Percentiles rank a stretch among this genome's conserved stretches.
These are phyloP conservation scores for Nudaria mundana DNA, from an alignment of 2,888 invertebrate genomes.

Conservation along the genomic window DNA sequence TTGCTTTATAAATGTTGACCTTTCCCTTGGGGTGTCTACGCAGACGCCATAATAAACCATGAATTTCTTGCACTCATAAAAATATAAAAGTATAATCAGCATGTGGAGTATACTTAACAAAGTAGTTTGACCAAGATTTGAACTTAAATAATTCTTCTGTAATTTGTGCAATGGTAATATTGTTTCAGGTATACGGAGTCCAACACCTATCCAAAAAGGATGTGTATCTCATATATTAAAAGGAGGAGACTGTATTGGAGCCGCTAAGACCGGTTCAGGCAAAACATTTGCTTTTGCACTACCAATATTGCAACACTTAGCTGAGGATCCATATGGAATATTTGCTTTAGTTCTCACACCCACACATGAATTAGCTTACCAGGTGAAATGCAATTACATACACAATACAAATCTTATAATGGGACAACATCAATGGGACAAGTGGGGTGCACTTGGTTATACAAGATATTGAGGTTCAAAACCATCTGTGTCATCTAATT, in stretches of 20 bases:
- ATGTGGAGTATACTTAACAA: no score
- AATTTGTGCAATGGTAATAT: no score
- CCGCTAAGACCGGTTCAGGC: conserved; percentile 98
- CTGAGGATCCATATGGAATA: conserved; percentile 97
- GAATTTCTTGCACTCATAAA: no score
- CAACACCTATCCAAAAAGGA: conserved; percentile 91
- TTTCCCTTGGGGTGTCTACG: no score
- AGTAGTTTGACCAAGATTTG: no score
- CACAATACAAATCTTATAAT: neutral
- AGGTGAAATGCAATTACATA: conserved; percentile 70
- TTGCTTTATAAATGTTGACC: no score
- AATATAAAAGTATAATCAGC: no score
- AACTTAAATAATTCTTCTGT: no score
- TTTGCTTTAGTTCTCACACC: conserved; percentile 97
- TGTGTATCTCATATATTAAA: conserved; percentile 89
- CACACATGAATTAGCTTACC: conserved; percentile 94
- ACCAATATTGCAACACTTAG: conserved; percentile 94
- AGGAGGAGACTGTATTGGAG: conserved; percentile 95
- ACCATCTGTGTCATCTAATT: no score
- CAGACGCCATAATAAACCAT: no score
- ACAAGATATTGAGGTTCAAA: no score
- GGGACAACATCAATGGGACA: no score
- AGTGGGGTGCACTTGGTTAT: neutral
- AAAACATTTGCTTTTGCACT: conserved; percentile 99
- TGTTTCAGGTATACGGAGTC: conserved; percentile 86